Base-by-base conservation (phyloP, 2,888 invertebrate species). In the Lithophane ornitopus region DNA sequence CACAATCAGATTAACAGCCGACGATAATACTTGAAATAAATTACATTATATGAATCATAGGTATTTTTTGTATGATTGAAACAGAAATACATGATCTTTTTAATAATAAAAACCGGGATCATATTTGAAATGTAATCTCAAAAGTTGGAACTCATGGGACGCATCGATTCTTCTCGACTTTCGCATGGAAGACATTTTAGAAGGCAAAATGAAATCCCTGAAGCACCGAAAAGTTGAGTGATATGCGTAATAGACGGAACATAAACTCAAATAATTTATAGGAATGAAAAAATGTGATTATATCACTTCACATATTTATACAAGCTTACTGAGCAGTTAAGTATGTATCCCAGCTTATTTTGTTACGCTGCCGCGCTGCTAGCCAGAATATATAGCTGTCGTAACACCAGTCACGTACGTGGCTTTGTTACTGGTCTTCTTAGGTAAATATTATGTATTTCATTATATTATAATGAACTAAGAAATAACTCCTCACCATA, bases 81-180 rank as follows among this genome's bases (percentile, higher is more conserved):
- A 76, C 28, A 44, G 34, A 39, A 76, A 58, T 68, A 68, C n/a
- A 22, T 66, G 54, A 72, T 58, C 19, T 26, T 56, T 69, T 56
- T 69, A 52, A 70, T 80, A 70, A 52, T 71, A 66, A 77, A 71
- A 74, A 74, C 59, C 54, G 14, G 72, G 44, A 72, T 81, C 74
- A 82, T 87, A 85, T 86, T 69, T 84, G 78, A 87, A 87, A 88
- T 82, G 81, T 82, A 86, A 90, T 88, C 80, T 83, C 78, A 66
- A 74, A 76, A 88, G 82, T 89, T 88, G 46, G 74, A 82, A 78
- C 90, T 89, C 89, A 63, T 75, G 92, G 91, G 90, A 91, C 87
- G 82, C 89, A 91, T 92, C 87, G 85, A 90, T 91, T 90, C 85
- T 85, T 83, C 77, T 78, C 87, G 77, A 85, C 85, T 83, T 88